These are phyloP conservation scores for Melanargia galathea DNA, from an alignment of 2,888 invertebrate genomes.

Conservation along the genomic window DNA sequence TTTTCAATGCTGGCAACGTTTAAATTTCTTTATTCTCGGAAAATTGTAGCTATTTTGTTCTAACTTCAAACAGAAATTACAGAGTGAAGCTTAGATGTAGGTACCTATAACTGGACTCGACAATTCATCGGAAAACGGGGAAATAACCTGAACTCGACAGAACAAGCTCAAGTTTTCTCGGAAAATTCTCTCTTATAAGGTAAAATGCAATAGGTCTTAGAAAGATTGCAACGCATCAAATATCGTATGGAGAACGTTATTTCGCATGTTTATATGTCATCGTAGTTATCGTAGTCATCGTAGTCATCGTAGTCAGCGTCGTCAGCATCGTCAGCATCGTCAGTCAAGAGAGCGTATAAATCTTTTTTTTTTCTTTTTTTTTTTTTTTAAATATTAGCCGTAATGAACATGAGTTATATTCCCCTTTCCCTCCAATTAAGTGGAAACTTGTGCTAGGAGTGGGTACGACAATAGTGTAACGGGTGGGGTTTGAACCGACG, in stretches of 20 bases:
- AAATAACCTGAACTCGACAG: slow-evolving; percentile 26
- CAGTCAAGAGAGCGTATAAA: too few relatives aligned
- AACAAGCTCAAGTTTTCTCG: slow-evolving; percentile 23
- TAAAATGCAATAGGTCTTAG: slow-evolving; percentile 12
- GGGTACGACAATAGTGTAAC: too few relatives aligned
- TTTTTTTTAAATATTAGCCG: too few relatives aligned
- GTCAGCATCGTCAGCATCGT: too few relatives aligned
- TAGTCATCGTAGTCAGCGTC: too few relatives aligned
- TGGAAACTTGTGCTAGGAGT: too few relatives aligned
- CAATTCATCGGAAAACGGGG: slow-evolving; percentile 26
- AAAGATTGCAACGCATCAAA: slow-evolving; percentile 1
- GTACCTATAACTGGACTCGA: slow-evolving; percentile 34
- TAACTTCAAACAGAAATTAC: slow-evolving; percentile 35
- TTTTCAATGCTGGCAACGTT: slow-evolving; percentile 20
- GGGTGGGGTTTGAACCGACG: too few relatives aligned
- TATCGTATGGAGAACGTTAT: not conserved
- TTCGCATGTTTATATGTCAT: too few relatives aligned
- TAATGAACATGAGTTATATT: too few relatives aligned
- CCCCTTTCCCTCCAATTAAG: too few relatives aligned
- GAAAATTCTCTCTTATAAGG: slow-evolving; percentile 17
- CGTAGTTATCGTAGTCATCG: too few relatives aligned
- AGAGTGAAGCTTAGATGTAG: slow-evolving; percentile 32
- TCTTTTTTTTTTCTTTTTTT: too few relatives aligned
- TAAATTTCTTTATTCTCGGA: slow-evolving; percentile 4
- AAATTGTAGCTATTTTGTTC: slow-evolving; percentile 29